Percentiles rank a stretch among this genome's conserved stretches.
Conservation (phyloP, 1,140 invertebrate species). For the Yoshiicerus persimilis region DNA sequence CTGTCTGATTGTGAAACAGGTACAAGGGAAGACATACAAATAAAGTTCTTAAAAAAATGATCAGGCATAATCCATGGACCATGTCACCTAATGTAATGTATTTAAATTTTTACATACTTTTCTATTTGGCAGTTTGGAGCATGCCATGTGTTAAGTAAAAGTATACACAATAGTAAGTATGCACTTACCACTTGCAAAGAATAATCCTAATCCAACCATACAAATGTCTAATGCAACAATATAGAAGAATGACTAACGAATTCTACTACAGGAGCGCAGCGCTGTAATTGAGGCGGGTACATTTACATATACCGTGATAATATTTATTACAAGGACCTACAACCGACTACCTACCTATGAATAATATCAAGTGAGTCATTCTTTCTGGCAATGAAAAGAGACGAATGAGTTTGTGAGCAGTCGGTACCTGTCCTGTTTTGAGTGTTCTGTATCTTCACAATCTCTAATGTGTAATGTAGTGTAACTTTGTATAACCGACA, state of each 20-base stretch:
- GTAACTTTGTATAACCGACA: not conserved
- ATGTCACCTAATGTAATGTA: not conserved
- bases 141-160: not conserved
- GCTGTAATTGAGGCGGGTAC: not conserved
- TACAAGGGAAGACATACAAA: not conserved
- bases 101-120: not conserved
- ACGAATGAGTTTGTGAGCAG: not conserved
- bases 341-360: not conserved
- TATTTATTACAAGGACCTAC: not conserved
- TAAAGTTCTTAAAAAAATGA: not conserved
- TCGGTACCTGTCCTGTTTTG: not conserved
- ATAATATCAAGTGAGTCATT: not conserved
- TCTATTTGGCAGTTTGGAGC: not conserved
- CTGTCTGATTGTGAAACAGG: no score
- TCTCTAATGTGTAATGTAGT: not conserved
- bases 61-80: not conserved
- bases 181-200: not conserved
- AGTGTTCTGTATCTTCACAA: not conserved
- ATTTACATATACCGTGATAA: no score
- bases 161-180: not conserved
- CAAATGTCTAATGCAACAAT: not conserved
- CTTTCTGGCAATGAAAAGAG: not conserved
- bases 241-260: not conserved
- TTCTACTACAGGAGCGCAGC: not conserved
- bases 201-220: not conserved